Percentiles rank a stretch among this genome's conserved stretches.
Evolutionary conservation across 2,797 vertebrate species (phyloP).

Genomic region (Sparus aurata): DNA sequence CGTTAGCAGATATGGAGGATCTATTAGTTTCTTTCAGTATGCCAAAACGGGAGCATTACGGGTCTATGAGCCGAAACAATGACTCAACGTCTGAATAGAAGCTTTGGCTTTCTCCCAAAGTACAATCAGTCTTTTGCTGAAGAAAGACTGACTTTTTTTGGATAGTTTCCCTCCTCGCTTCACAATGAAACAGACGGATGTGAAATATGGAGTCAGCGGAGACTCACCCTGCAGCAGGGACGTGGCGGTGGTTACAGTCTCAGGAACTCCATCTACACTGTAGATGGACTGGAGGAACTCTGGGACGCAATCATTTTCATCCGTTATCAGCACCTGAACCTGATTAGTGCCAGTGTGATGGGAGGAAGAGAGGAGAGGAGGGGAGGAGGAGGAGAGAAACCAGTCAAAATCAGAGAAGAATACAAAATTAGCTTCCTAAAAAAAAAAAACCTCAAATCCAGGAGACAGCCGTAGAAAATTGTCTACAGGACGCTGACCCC

Average conservation of each 20-base stretch:
- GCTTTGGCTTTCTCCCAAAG: slow-evolving; percentile 14
- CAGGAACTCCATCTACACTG: slow-evolving; percentile 89
- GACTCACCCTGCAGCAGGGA: slow-evolving; percentile 90
- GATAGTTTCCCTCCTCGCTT: slow-evolving; percentile 31
- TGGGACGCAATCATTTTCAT: slow-evolving; percentile 91
- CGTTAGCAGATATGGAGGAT: slow-evolving; percentile 37
- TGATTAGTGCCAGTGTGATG: slow-evolving; percentile 69
- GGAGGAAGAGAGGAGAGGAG: not conserved
- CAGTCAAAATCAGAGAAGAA: slow-evolving; percentile 37
- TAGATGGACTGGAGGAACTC: slow-evolving; percentile 93
- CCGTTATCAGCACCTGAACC: slow-evolving; percentile 91
- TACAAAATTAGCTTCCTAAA: slow-evolving; percentile 59
- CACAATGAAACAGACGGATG: slow-evolving; percentile 67
- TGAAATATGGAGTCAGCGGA: slow-evolving; percentile 62
- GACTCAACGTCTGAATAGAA: slow-evolving; percentile 8
- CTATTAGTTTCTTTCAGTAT: slow-evolving; percentile 19
- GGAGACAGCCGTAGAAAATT: slow-evolving; percentile 54
- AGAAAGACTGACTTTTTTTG: slow-evolving; percentile 35
- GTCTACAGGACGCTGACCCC: slow-evolving; percentile 57
- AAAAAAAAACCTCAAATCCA: slow-evolving; percentile 51
- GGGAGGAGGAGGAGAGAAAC: not conserved
- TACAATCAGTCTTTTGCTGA: slow-evolving; percentile 33
- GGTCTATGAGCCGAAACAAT: slow-evolving; percentile 5
- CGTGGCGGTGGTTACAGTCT: slow-evolving; percentile 92
- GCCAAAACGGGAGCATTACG: slow-evolving; percentile 22